Conservation (phyloP, 1,140 invertebrate species). For the Drosophila repleta region DNA sequence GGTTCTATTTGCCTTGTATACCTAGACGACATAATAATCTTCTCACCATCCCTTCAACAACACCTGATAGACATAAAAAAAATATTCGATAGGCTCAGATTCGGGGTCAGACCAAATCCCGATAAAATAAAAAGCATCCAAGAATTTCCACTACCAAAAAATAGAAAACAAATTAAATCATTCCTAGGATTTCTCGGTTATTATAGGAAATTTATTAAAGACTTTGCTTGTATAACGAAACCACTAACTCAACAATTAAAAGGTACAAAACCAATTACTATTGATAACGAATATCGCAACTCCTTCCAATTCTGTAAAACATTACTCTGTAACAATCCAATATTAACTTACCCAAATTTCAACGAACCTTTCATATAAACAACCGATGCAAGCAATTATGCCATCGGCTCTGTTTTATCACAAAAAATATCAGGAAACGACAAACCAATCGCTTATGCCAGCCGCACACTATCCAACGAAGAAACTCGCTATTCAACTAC, state of each 20-base stretch:
- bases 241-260: too few relatives aligned
- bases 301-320: neutral
- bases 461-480: too few relatives aligned
- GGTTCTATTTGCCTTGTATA: neutral
- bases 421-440: too few relatives aligned
- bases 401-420: too few relatives aligned
- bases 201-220: too few relatives aligned
- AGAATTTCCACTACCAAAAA: neutral
- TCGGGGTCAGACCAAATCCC: neutral
- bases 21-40: conserved; percentile 2
- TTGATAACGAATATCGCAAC: neutral
- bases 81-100: neutral
- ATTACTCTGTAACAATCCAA: neutral
- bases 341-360: neutral
- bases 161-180: neutral
- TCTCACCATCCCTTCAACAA: neutral
- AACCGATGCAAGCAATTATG: conserved; percentile 1
- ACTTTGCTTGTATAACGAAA: too few relatives aligned
- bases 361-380: neutral
- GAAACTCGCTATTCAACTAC: too few relatives aligned
- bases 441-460: too few relatives aligned
- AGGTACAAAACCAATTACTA: too few relatives aligned
- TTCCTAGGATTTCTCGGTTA: neutral
- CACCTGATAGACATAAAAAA: neutral
- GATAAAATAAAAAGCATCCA: neutral